Evolutionary conservation across 2,113 vertebrate genomes (phyloP).

Genomic region (Capreolus pygargus): DNA sequence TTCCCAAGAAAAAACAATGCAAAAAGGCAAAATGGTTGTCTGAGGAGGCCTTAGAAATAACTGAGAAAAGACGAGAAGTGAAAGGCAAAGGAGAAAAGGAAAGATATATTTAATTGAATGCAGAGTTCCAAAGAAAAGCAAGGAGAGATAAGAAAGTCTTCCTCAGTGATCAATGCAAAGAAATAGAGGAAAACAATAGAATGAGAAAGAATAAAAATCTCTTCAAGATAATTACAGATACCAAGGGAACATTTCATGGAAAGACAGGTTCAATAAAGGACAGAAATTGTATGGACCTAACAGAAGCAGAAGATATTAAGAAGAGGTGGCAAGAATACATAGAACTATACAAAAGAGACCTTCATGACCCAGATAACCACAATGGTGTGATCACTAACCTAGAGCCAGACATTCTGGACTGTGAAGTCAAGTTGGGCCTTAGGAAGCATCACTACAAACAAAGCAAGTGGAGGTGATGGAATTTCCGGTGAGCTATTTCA

Average conservation of each 20-base stretch:
- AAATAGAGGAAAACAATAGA: neutral
- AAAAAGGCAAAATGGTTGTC: neutral
- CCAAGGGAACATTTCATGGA: neutral
- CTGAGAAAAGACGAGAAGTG: rapidly evolving
- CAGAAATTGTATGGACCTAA: neutral
- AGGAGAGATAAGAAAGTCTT: neutral
- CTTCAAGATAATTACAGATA: neutral
- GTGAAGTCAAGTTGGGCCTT: neutral
- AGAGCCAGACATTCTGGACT: neutral
- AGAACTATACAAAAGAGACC: neutral
- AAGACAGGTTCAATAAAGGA: neutral
- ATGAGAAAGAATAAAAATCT: neutral
- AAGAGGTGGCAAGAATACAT: neutral
- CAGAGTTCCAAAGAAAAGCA: neutral
- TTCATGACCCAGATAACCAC: neutral
- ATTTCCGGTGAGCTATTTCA: neutral
- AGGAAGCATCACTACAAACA: neutral
- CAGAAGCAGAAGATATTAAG: neutral
- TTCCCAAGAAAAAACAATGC: neutral
- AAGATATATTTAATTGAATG: neutral
- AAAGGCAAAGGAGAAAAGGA: neutral
- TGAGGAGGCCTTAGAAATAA: neutral
- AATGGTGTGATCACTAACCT: neutral
- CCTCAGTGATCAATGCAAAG: neutral
- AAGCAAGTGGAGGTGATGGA: neutral